Conservation (phyloP, 2,797 vertebrate genomes). For the Hybognathus amarus region DNA sequence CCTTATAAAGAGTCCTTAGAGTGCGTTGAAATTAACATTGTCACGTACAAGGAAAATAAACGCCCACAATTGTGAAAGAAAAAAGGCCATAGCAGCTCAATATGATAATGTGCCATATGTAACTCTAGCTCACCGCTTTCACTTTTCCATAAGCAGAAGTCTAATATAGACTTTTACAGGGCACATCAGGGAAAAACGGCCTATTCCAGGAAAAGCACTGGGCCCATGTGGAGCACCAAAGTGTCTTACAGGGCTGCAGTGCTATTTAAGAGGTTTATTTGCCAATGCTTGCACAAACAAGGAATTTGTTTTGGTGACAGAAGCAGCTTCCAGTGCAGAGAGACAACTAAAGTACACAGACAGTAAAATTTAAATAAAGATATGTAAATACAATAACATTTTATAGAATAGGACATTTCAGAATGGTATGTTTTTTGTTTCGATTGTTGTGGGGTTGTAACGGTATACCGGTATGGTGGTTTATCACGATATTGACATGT, state of each 20-base stretch:
- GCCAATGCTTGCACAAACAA: neutral
- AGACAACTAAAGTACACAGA: neutral
- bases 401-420: neutral
- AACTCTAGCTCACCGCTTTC: constrained; percentile 54
- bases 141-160: constrained; percentile 49
- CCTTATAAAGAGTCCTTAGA: constrained; percentile 37
- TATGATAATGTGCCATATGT: constrained; percentile 68
- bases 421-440: too few relatives aligned
- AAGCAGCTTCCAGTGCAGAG: neutral
- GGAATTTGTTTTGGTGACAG: neutral
- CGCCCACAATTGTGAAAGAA: constrained; percentile 37
- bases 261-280: neutral
- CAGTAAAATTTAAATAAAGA: neutral
- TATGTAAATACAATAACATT: neutral
- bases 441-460: too few relatives aligned
- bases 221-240: neutral
- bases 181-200: neutral
- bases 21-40: constrained; percentile 21
- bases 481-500: too few relatives aligned
- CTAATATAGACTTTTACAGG: constrained; percentile 3
- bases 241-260: neutral
- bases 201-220: neutral
- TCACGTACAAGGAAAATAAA: constrained; percentile 40
- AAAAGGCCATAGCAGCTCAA: constrained; percentile 36
- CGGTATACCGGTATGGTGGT: too few relatives aligned